Percentiles rank a stretch among this genome's conserved stretches.
These are phyloP conservation scores for Elachura formosa DNA, from an alignment of 2,113 vertebrate genomes.

Conservation along the genomic window DNA sequence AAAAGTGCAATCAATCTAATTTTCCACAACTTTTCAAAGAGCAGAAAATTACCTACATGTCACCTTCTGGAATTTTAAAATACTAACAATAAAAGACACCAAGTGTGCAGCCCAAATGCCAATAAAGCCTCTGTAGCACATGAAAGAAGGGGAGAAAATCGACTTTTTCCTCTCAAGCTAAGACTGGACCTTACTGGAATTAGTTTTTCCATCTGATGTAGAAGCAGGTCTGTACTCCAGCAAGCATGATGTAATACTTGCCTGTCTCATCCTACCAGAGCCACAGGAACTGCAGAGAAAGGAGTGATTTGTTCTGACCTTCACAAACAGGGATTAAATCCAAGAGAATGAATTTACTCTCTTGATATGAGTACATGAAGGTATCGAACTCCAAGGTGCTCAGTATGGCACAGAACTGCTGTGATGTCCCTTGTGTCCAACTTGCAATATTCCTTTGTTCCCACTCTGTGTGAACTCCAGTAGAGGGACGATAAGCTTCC, in stretches of 20 bases:
- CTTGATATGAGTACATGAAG: background rate
- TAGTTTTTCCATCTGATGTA: background rate
- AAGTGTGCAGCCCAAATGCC: background rate
- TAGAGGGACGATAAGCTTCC: background rate
- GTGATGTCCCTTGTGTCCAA: background rate
- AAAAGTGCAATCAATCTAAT: background rate
- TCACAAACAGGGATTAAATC: background rate
- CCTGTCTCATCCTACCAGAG: background rate
- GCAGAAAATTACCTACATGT: background rate
- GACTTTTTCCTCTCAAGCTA: background rate
- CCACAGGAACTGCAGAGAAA: background rate
- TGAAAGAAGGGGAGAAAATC: background rate
- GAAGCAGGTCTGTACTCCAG: background rate
- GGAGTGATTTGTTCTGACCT: background rate
- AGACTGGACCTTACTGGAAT: background rate
- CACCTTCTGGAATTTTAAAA: background rate
- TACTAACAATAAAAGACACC: background rate
- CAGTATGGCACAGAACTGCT: background rate
- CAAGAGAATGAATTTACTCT: background rate
- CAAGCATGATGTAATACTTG: background rate
- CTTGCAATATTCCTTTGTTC: background rate
- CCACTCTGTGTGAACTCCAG: background rate
- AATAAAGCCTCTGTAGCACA: background rate
- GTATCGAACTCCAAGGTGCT: background rate
- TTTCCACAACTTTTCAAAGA: background rate